Evolutionary conservation across 2,797 vertebrate genomes (phyloP).

Genomic region (Galago senegalensis): DNA sequence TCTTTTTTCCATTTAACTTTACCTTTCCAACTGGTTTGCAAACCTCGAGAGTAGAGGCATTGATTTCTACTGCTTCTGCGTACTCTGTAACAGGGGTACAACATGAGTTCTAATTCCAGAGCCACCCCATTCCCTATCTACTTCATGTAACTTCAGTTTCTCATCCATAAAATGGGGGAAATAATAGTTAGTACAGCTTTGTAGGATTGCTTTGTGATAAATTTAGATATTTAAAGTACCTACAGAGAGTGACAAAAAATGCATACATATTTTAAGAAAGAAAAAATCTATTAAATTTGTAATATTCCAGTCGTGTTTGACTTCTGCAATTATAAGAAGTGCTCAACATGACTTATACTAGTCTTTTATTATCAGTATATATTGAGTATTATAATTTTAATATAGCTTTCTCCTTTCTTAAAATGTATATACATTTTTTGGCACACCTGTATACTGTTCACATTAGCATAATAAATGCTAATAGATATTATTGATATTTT

Average conservation of each 20-base stretch:
- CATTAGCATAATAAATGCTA: neutral
- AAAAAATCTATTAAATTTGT: too few relatives aligned
- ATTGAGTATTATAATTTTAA: too few relatives aligned
- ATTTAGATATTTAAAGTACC: neutral
- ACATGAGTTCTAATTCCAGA: neutral
- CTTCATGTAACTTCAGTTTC: neutral
- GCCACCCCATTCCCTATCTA: neutral
- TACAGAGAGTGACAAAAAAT: too few relatives aligned
- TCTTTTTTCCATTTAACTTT: slow-evolving; percentile 3
- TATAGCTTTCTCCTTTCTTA: too few relatives aligned
- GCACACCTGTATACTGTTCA: neutral
- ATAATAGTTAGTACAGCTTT: neutral
- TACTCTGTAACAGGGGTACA: neutral
- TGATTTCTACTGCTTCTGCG: neutral
- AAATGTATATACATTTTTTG: too few relatives aligned
- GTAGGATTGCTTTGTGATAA: slow-evolving; percentile 18
- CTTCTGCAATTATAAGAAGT: too few relatives aligned
- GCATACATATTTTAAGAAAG: too few relatives aligned
- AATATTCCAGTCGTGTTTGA: too few relatives aligned
- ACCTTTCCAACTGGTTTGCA: neutral
- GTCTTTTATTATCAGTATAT: too few relatives aligned
- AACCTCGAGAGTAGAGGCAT: neutral
- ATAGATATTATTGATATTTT: neutral
- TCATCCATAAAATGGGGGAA: slow-evolving; percentile 19
- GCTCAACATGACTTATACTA: too few relatives aligned